A percentile compares a stretch with the other conserved stretches of the same genome.
These are phyloP conservation scores for Salvelinus fontinalis DNA, from an alignment of 2,113 vertebrate genomes.

Conservation along the genomic window DNA sequence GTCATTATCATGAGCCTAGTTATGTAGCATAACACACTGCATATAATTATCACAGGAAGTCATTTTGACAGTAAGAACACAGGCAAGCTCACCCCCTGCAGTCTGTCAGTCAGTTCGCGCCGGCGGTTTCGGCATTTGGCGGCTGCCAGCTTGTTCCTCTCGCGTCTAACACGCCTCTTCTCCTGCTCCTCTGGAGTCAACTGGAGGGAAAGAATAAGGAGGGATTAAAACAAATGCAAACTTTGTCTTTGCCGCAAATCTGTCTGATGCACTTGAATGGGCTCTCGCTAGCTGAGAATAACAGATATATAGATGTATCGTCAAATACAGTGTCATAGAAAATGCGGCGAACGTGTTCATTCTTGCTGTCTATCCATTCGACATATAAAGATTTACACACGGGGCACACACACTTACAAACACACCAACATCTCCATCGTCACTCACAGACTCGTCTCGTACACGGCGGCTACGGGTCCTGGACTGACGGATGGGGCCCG, in stretches of 20 bases:
- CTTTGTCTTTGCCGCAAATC: neutral
- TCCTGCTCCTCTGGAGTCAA: constrained; percentile 93
- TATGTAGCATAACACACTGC: constrained; percentile 4
- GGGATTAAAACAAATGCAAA: constrained; percentile 40
- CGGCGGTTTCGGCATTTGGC: constrained; percentile 94
- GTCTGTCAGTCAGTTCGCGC: constrained; percentile 90
- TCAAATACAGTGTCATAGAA: neutral
- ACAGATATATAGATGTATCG: no score
- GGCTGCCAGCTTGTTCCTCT: constrained; percentile 91
- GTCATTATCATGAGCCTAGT: constrained; percentile 29
- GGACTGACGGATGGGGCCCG: constrained; percentile 74
- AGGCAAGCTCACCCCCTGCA: constrained; percentile 86
- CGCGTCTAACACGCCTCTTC: constrained; percentile 86
- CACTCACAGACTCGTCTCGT: constrained; percentile 88
- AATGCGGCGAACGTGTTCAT: constrained; percentile 54
- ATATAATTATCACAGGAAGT: constrained; percentile 52
- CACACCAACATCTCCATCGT: constrained; percentile 74
- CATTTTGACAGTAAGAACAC: constrained; percentile 23
- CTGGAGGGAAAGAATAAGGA: constrained; percentile 56
- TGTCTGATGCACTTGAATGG: neutral
- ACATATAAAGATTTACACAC: constrained; percentile 34
- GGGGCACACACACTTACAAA: constrained; percentile 73
- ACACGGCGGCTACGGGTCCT: constrained; percentile 81
- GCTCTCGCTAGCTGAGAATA: no score
- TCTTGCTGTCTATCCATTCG: neutral